Evolutionary conservation across 2,888 invertebrate species (phyloP).

Genomic region (Nephrotoma flavescens): DNA sequence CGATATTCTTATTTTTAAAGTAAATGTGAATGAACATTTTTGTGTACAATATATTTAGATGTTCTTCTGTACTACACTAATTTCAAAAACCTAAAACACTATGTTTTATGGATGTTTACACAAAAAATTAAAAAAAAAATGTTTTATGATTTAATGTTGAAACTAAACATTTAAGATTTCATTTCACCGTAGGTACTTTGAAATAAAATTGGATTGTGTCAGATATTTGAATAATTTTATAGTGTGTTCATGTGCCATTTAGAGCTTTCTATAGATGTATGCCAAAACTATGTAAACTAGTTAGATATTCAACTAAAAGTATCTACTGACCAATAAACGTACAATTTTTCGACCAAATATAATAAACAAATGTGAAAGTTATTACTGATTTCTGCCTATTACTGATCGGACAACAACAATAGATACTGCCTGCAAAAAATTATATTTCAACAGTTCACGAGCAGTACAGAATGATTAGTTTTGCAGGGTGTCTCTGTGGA

Average conservation of each 20-base stretch:
- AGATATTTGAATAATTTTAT: neutral
- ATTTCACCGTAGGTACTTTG: neutral
- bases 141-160: neutral
- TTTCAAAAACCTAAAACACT: neutral
- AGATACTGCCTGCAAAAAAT: too few relatives aligned
- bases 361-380: too few relatives aligned
- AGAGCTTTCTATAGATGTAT: neutral
- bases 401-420: too few relatives aligned
- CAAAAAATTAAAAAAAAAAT: neutral
- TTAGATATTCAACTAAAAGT: too few relatives aligned
- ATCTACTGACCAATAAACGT: too few relatives aligned
- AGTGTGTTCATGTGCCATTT: neutral
- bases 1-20: neutral
- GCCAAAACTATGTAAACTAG: too few relatives aligned
- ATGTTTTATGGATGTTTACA: neutral
- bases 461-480: too few relatives aligned
- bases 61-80: neutral
- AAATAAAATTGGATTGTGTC: neutral
- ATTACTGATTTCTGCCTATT: too few relatives aligned
- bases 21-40: neutral
- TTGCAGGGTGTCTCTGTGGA: too few relatives aligned
- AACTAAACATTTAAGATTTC: neutral
- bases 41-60: neutral
- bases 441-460: too few relatives aligned
- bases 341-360: too few relatives aligned